A percentile compares a stretch with the other conserved stretches of the same genome.
These are phyloP conservation scores for Pyrgilauda ruficollis DNA, from an alignment of 2,113 vertebrate genomes.

Conservation along the genomic window DNA sequence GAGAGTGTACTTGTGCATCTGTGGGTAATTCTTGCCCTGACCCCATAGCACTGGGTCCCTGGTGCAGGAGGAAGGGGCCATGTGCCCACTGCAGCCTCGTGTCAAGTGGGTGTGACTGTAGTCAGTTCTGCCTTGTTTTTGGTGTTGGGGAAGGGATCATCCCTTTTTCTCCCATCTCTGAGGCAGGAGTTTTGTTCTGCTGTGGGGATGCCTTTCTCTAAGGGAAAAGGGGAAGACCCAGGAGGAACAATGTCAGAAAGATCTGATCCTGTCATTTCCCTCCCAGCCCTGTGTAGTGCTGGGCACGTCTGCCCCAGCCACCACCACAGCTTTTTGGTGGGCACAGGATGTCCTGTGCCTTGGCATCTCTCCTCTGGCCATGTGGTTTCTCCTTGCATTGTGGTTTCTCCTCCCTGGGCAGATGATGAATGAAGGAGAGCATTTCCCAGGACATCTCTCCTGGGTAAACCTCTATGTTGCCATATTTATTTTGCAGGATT, in stretches of 20 bases:
- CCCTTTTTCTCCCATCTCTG: not conserved
- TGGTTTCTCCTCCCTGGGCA: not conserved
- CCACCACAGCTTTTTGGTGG: not conserved
- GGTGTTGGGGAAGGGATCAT: not conserved
- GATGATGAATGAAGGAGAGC: not conserved
- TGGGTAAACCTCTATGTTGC: not conserved
- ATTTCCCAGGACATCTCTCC: not conserved
- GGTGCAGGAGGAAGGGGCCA: not conserved
- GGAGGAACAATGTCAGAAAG: not conserved
- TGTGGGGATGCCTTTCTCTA: not conserved
- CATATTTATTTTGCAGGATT: not conserved
- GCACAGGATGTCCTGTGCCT: not conserved
- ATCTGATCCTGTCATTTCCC: not conserved
- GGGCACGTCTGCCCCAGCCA: not conserved
- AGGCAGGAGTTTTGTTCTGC: not conserved
- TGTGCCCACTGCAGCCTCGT: not conserved
- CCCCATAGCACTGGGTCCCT: rapidly evolving
- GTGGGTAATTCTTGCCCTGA: not conserved
- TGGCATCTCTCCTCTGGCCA: not conserved
- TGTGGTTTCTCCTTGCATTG: not conserved
- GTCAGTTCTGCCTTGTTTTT: not conserved
- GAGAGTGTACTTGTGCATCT: not conserved
- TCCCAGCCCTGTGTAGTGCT: not conserved
- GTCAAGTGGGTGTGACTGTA: too few species aligned
- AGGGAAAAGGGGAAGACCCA: not conserved